Conservation (phyloP, 2,113 vertebrate species). For the Bos javanicus region DNA sequence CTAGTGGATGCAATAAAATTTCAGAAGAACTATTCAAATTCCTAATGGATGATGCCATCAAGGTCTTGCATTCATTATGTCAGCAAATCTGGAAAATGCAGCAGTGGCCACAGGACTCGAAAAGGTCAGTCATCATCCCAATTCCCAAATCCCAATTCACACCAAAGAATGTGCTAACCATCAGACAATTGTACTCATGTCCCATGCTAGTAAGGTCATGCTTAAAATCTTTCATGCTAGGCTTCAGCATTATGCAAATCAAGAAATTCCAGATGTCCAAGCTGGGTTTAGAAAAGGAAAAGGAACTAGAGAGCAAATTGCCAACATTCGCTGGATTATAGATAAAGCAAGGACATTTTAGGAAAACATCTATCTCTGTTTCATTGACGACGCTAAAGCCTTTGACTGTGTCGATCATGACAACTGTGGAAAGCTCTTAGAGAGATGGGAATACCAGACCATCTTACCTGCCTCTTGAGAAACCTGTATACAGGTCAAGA, state of each 20-base stretch:
- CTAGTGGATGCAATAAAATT: background rate
- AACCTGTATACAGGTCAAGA: background rate
- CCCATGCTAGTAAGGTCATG: background rate
- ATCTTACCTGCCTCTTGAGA: background rate
- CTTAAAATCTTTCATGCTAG: background rate
- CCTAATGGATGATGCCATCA: background rate
- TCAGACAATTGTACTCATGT: background rate
- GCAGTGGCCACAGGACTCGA: background rate
- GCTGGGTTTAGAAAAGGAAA: background rate
- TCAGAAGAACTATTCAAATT: background rate
- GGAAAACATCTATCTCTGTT: background rate
- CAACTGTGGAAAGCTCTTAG: background rate
- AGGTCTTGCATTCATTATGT: background rate
- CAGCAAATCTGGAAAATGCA: background rate
- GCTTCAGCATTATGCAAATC: background rate
- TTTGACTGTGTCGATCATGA: background rate
- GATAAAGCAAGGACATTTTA: background rate
- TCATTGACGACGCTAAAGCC: rapidly evolving
- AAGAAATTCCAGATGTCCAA: background rate
- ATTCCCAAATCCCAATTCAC: background rate
- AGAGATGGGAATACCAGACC: background rate
- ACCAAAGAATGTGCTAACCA: background rate
- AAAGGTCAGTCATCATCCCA: rapidly evolving
- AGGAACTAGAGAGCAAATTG: background rate
- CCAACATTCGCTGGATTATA: background rate